A percentile compares a stretch with the other conserved stretches of the same genome.
These are phyloP conservation scores for Drosophila novamexicana DNA, from an alignment of 1,140 invertebrate species.

Conservation along the genomic window DNA sequence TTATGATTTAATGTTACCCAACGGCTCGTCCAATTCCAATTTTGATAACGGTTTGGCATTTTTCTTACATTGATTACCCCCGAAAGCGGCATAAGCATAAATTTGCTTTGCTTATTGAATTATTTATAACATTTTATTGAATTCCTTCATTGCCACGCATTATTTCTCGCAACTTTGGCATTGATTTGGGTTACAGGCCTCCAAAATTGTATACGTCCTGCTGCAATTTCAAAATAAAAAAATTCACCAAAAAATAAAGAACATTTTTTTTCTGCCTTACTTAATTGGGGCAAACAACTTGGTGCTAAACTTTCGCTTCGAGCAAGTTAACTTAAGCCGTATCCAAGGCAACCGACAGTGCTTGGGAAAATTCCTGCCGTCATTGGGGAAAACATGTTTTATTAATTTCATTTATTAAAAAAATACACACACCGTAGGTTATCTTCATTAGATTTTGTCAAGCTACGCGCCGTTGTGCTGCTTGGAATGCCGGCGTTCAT, in stretches of 20 bases:
- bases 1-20: constrained; percentile 76
- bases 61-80: constrained; percentile 62
- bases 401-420: constrained; percentile 77
- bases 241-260: constrained; percentile 14
- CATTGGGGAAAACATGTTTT: constrained; percentile 59
- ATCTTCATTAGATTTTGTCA: constrained; percentile 61
- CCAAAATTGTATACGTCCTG: constrained; percentile 26
- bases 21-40: constrained; percentile 48
- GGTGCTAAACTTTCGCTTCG: constrained; percentile 9
- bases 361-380: background rate
- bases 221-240: constrained; percentile 8
- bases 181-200: constrained; percentile 56
- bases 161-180: constrained; percentile 54
- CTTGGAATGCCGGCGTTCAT: constrained; percentile 14
- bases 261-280: constrained; percentile 32
- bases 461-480: constrained; percentile 14
- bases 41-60: constrained; percentile 76
- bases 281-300: constrained; percentile 54
- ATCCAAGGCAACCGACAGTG: background rate
- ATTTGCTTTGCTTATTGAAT: constrained; percentile 69
- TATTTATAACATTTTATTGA: constrained; percentile 79
- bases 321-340: constrained; percentile 7
- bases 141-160: constrained; percentile 63
- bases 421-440: constrained; percentile 48
- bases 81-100: constrained; percentile 38